phyloP scores from a whole-genome alignment of 2,888 invertebrate genomes.

The Orthosia cruda region DNA sequence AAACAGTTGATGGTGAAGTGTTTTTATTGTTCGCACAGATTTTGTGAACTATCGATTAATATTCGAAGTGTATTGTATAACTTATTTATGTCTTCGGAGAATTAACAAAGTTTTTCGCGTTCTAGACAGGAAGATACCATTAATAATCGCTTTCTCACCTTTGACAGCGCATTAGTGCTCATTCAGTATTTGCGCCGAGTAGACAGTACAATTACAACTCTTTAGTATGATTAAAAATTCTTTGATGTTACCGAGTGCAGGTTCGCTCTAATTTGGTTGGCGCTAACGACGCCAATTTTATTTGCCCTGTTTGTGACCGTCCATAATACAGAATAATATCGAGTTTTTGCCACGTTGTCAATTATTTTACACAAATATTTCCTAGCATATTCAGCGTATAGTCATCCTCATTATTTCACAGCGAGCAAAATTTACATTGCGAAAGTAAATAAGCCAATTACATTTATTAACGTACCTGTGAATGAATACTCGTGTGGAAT shows the following conservation, averaged over 20 bases:
- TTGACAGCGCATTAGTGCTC: constrained; percentile 51
- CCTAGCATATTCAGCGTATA: constrained; percentile 4
- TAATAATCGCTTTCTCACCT: constrained; percentile 58
- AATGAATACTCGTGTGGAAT: constrained; percentile 14
- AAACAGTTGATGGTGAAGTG: constrained; percentile 29
- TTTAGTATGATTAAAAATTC: constrained; percentile 70
- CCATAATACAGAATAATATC: constrained; percentile 48
- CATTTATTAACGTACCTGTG: constrained; percentile 17
- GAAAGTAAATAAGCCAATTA: constrained; percentile 42
- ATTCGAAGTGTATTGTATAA: constrained; percentile 45
- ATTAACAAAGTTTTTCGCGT: constrained; percentile 42
- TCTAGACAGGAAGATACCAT: constrained; percentile 48
- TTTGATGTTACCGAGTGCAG: constrained; percentile 66
- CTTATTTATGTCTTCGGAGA: constrained; percentile 38
- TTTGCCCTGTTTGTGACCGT: constrained; percentile 57
- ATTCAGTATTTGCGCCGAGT: constrained; percentile 62
- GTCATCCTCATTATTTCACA: constrained; percentile 47
- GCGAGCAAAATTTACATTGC: constrained; percentile 31
- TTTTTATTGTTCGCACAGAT: constrained; percentile 17
- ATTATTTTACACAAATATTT: constrained; percentile 30
- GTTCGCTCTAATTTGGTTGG: constrained; percentile 66
- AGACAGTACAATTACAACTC: constrained; percentile 62
- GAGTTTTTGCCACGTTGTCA: constrained; percentile 55
- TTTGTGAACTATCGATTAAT: constrained; percentile 40
- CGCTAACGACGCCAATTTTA: constrained; percentile 72